Evolutionary conservation across 1,140 invertebrate genomes (phyloP).

Genomic region (Hirudo medicinalis): DNA sequence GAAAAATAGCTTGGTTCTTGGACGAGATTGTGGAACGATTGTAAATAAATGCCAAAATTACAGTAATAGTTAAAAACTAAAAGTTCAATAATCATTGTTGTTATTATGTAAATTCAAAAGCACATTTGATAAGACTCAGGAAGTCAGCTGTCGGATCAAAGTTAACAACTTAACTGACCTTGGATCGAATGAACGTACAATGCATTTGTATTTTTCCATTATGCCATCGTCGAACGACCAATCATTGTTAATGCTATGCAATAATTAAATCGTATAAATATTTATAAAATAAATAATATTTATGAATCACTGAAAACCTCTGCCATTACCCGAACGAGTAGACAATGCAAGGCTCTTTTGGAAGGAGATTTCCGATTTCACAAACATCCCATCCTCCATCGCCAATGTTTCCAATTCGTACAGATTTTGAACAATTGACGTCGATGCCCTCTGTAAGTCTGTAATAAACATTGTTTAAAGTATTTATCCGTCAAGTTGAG

Average conservation of each 20-base stretch:
- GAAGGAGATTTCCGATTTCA: background rate
- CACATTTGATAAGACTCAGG: too few relatives aligned
- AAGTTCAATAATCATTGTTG: too few relatives aligned
- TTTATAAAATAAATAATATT: too few relatives aligned
- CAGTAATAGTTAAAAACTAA: too few relatives aligned
- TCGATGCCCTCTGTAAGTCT: constrained; percentile 3
- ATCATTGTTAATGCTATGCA: background rate
- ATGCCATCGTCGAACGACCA: constrained; percentile 4
- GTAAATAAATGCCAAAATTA: too few relatives aligned
- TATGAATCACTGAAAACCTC: background rate
- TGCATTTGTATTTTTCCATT: background rate
- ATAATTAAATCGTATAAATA: too few relatives aligned
- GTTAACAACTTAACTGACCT: background rate
- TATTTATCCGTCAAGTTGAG: too few relatives aligned
- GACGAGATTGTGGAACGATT: too few relatives aligned
- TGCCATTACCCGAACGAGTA: constrained; percentile 19
- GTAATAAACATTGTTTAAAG: too few relatives aligned
- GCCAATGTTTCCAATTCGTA: constrained; percentile 9
- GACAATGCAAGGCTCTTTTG: constrained; percentile 17
- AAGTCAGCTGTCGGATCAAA: too few relatives aligned
- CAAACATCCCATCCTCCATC: constrained; percentile 23
- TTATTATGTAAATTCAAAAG: too few relatives aligned
- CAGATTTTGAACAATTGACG: constrained; percentile 1
- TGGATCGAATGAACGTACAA: background rate
- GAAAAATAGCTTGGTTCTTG: too few relatives aligned